phyloP scores from a whole-genome alignment of 2,797 vertebrate species.

The Rhincodon typus region DNA sequence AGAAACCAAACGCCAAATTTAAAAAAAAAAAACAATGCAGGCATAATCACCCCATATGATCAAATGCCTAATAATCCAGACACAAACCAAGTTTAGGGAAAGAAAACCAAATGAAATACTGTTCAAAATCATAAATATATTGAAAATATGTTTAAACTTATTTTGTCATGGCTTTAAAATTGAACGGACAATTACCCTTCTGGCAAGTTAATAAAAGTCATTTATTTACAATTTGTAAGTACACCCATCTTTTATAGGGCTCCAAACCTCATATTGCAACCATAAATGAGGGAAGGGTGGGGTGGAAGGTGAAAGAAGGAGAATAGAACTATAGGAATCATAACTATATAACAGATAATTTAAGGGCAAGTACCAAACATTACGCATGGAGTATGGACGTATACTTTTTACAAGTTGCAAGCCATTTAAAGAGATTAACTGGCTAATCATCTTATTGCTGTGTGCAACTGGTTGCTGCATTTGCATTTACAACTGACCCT shows the following conservation, averaged over 20 bases:
- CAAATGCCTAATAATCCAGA: neutral
- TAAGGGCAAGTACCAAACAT: neutral
- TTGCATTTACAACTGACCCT: neutral
- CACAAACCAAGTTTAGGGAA: neutral
- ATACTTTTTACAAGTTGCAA: neutral
- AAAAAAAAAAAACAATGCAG: neutral
- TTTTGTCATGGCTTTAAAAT: neutral
- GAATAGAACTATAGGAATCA: neutral
- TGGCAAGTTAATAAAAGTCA: conserved; percentile 22
- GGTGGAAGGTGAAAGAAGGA: neutral
- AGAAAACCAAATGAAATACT: neutral
- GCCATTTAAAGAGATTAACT: neutral
- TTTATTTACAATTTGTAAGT: conserved; percentile 31
- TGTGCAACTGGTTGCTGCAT: neutral
- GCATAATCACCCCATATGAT: neutral
- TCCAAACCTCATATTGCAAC: neutral
- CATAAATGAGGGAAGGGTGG: neutral
- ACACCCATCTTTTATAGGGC: conserved; percentile 21
- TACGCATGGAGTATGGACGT: neutral
- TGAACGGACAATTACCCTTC: neutral
- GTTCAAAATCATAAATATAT: neutral
- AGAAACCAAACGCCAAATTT: neutral
- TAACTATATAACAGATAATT: neutral
- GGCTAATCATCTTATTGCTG: neutral
- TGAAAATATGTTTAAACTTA: neutral